These are phyloP conservation scores for Cryptocephalus moraei DNA, from an alignment of 2,888 invertebrate genomes.

Conservation along the genomic window DNA sequence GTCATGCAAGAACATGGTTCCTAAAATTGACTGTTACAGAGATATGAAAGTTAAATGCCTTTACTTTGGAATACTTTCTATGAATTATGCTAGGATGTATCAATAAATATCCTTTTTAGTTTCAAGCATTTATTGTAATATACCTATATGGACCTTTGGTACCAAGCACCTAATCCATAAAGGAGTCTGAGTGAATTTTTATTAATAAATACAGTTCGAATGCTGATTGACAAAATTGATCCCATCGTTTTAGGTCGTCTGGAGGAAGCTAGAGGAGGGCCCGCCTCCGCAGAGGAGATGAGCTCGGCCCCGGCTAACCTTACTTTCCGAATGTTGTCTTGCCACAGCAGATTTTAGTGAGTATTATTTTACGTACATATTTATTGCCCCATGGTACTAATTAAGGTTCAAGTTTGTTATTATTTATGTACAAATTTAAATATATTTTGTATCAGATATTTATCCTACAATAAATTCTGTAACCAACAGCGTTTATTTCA, in stretches of 20 bases:
- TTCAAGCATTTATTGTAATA: too few species aligned
- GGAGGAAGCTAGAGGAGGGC: conserved; percentile 81
- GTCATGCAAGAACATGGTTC: too few species aligned
- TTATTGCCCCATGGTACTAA: background rate
- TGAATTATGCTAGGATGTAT: too few species aligned
- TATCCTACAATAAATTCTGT: background rate
- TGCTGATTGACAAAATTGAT: conserved; percentile 1
- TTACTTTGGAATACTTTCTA: too few species aligned
- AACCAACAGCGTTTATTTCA: background rate
- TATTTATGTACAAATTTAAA: background rate
- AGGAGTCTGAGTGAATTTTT: too few species aligned
- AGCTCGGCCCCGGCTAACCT: background rate
- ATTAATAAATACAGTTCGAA: too few species aligned
- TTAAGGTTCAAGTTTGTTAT: background rate
- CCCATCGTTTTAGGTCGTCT: conserved; percentile 57
- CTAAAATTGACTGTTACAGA: too few species aligned
- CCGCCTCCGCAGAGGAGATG: conserved; percentile 43
- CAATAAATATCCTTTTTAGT: too few species aligned
- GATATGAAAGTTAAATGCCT: too few species aligned
- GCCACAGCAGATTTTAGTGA: background rate
- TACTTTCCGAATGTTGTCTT: background rate
- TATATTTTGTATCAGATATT: too few species aligned
- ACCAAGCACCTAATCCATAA: too few species aligned
- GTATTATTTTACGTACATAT: background rate
- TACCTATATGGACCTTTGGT: too few species aligned